These are phyloP conservation scores for Gorsachius magnificus DNA, from an alignment of 2,797 vertebrate species.

Conservation along the genomic window DNA sequence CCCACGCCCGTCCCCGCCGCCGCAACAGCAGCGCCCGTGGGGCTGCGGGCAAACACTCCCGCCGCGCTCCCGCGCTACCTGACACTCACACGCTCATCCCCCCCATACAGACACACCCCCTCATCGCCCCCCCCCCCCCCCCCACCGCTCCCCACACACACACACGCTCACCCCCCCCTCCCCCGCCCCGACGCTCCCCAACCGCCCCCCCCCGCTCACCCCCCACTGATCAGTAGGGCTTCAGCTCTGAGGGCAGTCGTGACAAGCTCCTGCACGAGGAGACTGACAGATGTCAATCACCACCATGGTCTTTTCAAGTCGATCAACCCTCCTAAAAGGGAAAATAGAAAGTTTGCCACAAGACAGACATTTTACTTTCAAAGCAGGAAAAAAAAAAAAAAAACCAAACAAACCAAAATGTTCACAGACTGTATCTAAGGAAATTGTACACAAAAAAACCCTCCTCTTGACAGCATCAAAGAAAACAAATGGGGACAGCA, in stretches of 20 bases:
- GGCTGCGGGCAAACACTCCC: not conserved
- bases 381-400: not conserved
- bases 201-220: no score
- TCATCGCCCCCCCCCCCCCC: no score
- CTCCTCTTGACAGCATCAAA: not conserved
- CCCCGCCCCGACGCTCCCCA: no score
- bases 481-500: fast-evolving
- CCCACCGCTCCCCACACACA: no score
- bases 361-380: not conserved
- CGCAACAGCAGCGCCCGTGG: not conserved
- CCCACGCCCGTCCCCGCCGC: not conserved
- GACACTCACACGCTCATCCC: no score
- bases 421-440: not conserved
- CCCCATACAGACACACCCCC: no score
- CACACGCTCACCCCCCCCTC: no score
- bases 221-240: not conserved
- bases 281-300: not conserved
- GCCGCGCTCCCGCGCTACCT: not conserved
- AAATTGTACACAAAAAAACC: not conserved
- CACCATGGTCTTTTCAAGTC: not conserved
- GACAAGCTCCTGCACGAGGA: no score
- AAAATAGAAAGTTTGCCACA: not conserved
- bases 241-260: no score
- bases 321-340: not conserved
- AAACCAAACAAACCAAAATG: no score